phyloP scores from a whole-genome alignment of 2,888 invertebrate genomes.

The Ariolimax columbianus region DNA sequence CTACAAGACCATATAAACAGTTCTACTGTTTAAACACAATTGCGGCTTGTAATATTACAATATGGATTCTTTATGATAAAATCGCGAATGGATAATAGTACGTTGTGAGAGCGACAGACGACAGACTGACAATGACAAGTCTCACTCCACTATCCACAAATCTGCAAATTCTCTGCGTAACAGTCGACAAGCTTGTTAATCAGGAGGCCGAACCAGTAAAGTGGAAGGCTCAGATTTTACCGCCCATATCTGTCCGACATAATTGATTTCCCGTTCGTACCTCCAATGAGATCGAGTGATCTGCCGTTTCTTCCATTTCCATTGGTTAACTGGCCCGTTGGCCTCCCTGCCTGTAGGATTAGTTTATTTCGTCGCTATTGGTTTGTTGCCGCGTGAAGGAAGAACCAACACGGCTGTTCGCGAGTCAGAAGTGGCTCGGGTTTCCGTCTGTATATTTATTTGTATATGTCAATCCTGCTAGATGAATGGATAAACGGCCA shows the following conservation, averaged over 20 bases:
- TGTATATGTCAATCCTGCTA: background rate
- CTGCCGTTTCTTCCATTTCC: background rate
- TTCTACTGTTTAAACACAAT: no score
- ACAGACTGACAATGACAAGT: conserved; percentile 31
- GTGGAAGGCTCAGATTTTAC: background rate
- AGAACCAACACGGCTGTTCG: background rate
- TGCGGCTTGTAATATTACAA: no score
- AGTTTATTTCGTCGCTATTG: conserved; percentile 25
- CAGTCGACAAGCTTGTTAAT: conserved; percentile 12
- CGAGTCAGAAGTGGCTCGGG: background rate
- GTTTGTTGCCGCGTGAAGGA: background rate
- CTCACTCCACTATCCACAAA: conserved; percentile 26
- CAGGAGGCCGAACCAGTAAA: conserved; percentile 31
- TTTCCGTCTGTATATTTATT: background rate
- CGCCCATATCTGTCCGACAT: conserved; percentile 29
- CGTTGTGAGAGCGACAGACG: background rate
- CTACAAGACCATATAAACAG: no score
- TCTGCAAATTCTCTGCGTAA: conserved; percentile 16
- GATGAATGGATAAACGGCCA: conserved; percentile 13
- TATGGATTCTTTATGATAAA: conserved; percentile 34
- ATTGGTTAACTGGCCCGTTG: conserved; percentile 2
- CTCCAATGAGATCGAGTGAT: background rate
- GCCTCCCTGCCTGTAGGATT: background rate
- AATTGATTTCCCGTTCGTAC: conserved; percentile 10
- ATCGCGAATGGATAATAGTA: conserved; percentile 23